Evolutionary conservation across 1,140 invertebrate species (phyloP).

Genomic region (Dolichoris vasculosae): DNA sequence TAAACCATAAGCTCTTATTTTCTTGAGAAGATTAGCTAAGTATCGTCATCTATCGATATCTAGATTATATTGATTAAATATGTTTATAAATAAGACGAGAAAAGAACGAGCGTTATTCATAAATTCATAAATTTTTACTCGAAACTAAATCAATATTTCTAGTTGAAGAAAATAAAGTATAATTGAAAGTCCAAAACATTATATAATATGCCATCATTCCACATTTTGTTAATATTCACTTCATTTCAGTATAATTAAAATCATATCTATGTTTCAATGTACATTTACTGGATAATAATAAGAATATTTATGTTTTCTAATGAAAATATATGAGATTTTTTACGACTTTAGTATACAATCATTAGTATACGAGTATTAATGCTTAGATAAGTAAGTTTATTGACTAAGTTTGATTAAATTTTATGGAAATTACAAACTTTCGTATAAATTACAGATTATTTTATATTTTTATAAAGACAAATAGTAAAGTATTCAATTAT

Average conservation of each 20-base stretch:
- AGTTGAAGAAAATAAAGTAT: background rate
- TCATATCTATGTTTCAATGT: background rate
- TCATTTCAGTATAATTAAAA: background rate
- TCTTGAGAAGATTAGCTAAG: background rate
- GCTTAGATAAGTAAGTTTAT: too few relatives aligned
- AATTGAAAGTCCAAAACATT: slow-evolving; percentile 4
- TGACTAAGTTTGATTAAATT: too few relatives aligned
- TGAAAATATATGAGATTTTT: background rate
- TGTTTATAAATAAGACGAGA: background rate
- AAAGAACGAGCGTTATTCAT: background rate
- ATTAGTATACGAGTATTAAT: too few relatives aligned
- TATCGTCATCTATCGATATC: background rate
- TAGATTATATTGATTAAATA: background rate
- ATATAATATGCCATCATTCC: background rate
- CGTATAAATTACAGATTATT: too few relatives aligned
- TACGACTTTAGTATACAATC: too few relatives aligned
- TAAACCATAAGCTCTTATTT: background rate
- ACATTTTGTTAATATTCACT: background rate
- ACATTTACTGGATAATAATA: background rate
- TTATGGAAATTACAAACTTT: too few relatives aligned
- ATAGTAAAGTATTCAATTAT: too few relatives aligned
- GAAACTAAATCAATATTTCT: background rate
- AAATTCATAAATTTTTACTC: background rate
- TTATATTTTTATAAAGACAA: too few relatives aligned
- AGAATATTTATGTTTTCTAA: background rate